A percentile compares a stretch with the other conserved stretches of the same genome.
Conservation (phyloP, 2,113 vertebrate species). For the Rhadina sibilatrix region DNA sequence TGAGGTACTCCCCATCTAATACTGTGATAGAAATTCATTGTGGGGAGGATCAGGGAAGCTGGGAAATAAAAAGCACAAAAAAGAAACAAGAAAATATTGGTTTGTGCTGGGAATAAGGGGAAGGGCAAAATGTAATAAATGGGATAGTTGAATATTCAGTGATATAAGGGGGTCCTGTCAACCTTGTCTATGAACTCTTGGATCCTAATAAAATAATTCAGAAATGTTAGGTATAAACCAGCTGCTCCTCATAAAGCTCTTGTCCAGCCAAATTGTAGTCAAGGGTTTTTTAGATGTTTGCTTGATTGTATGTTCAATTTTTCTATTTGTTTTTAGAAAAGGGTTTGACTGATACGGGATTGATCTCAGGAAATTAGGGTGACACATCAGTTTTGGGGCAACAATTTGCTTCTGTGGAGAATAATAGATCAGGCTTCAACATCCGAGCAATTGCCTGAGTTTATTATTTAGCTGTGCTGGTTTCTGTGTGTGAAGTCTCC, state of each 20-base stretch:
- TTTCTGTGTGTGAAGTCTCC: neutral
- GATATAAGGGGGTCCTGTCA: neutral
- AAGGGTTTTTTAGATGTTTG: neutral
- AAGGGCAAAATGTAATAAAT: neutral
- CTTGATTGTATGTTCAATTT: neutral
- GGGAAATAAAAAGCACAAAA: neutral
- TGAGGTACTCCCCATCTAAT: neutral
- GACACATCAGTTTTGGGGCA: neutral
- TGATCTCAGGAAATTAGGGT: neutral
- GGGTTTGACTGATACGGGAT: neutral
- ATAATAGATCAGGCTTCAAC: neutral
- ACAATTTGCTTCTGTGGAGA: neutral
- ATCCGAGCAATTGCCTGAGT: neutral
- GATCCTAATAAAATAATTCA: conserved; percentile 4
- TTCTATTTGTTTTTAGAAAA: neutral
- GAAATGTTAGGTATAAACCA: neutral
- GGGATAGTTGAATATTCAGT: neutral
- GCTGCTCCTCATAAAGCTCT: neutral
- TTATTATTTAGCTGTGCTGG: neutral
- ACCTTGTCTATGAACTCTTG: neutral
- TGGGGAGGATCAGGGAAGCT: neutral
- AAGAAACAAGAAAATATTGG: neutral
- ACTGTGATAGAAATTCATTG: neutral
- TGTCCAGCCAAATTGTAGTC: neutral
- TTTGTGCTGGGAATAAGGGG: neutral